A percentile compares a stretch with the other conserved stretches of the same genome.
Evolutionary conservation across 2,113 vertebrate species (phyloP).

Genomic region (Tyrannus savana): DNA sequence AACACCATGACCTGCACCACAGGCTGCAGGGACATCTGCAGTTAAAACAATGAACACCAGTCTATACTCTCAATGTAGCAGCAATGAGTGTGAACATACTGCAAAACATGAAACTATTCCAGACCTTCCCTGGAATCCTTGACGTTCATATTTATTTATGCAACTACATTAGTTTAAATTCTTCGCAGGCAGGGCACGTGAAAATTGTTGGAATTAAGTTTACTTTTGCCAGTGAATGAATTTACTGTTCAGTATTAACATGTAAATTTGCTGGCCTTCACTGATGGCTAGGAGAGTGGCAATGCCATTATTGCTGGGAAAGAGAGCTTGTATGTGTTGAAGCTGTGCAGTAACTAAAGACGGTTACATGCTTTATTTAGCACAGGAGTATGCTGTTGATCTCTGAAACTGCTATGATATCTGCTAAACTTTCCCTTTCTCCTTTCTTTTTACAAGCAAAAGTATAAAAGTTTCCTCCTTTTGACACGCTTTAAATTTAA

Average conservation of each 20-base stretch:
- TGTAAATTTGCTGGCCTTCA: slow-evolving; percentile 41
- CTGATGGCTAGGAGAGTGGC: neutral
- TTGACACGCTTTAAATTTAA: neutral
- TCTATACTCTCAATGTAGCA: neutral
- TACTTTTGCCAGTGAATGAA: slow-evolving; percentile 54
- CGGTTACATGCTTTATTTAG: neutral
- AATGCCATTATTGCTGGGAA: neutral
- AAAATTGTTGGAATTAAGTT: slow-evolving; percentile 49
- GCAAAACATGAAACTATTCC: slow-evolving; percentile 3
- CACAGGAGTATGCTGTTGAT: neutral
- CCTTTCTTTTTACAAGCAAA: neutral
- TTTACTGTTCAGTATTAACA: slow-evolving; percentile 51
- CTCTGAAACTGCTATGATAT: neutral
- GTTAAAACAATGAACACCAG: neutral
- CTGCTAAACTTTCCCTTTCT: neutral
- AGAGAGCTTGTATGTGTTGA: neutral
- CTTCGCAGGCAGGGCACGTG: slow-evolving; percentile 16
- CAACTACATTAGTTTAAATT: slow-evolving; percentile 60
- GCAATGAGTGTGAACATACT: neutral
- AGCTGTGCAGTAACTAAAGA: neutral
- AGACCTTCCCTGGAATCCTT: neutral
- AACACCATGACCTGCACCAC: neutral
- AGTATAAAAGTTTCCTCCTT: neutral
- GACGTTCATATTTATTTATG: slow-evolving; percentile 62
- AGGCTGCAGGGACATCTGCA: neutral